Percentiles rank a stretch among this genome's conserved stretches.
These are phyloP conservation scores for Molossus molossus DNA, from an alignment of 2,797 vertebrate genomes.

Conservation along the genomic window DNA sequence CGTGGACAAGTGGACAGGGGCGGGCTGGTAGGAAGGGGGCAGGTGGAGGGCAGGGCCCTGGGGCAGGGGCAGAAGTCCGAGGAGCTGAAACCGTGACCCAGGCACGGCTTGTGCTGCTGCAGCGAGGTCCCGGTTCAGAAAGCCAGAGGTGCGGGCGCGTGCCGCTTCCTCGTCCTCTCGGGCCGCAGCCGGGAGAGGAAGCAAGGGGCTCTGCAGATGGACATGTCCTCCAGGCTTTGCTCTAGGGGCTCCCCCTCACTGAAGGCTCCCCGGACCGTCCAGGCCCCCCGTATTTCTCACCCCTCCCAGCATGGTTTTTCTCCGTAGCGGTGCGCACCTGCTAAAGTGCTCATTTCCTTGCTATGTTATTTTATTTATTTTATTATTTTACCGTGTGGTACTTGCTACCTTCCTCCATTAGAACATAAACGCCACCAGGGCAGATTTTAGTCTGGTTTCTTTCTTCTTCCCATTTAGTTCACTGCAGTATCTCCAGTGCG, in stretches of 20 bases:
- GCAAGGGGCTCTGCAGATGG: rapidly evolving
- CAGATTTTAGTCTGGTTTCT: not conserved
- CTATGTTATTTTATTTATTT: not conserved
- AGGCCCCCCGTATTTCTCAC: too few species aligned
- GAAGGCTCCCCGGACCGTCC: not conserved
- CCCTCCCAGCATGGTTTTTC: not conserved
- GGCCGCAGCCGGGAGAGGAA: not conserved
- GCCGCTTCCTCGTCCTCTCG: not conserved
- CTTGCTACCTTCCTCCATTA: not conserved
- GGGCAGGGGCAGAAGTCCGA: not conserved
- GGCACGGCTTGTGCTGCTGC: not conserved
- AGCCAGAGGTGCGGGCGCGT: not conserved
- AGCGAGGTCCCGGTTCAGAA: not conserved
- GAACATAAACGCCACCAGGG: not conserved
- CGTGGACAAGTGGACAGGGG: not conserved
- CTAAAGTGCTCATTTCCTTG: not conserved
- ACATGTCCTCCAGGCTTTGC: not conserved
- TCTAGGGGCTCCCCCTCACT: not conserved
- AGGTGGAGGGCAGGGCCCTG: not conserved
- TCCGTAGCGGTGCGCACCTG: not conserved
- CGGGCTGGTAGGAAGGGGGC: too few species aligned
- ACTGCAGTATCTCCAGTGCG: not conserved
- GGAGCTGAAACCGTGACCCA: rapidly evolving
- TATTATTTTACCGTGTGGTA: not conserved
- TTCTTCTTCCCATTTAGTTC: not conserved